Percentiles rank a stretch among this genome's conserved stretches.
Conservation (phyloP, 1,140 invertebrate genomes). For the Argopecten irradians region DNA sequence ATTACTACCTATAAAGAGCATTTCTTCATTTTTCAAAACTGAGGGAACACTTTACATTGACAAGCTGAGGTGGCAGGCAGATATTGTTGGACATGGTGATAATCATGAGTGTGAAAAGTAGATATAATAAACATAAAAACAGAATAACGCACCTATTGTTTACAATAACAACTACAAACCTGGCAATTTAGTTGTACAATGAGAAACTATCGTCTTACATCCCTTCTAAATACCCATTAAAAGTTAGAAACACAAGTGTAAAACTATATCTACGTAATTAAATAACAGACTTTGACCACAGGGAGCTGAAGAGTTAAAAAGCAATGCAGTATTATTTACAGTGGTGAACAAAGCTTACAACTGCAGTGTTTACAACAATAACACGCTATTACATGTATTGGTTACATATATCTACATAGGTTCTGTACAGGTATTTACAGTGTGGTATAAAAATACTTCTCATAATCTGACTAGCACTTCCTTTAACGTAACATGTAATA, state of each 20-base stretch:
- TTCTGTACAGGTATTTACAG: not conserved
- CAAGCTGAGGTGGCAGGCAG: not conserved
- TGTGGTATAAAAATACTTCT: not conserved
- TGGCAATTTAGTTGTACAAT: not conserved
- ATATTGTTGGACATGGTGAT: not conserved
- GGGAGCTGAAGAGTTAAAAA: not conserved
- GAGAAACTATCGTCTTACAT: not conserved
- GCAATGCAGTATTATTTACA: not conserved
- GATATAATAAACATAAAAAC: no score
- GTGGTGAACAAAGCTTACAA: not conserved
- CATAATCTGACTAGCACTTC: constrained; percentile 1
- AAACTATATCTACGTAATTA: not conserved
- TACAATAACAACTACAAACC: not conserved
- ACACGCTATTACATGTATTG: not conserved
- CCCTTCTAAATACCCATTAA: no score
- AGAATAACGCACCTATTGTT: not conserved
- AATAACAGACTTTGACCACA: not conserved
- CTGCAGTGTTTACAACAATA: not conserved
- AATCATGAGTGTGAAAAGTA: not conserved
- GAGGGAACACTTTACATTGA: not conserved
- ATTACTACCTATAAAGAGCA: no score
- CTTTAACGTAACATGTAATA: not conserved
- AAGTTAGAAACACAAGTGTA: not conserved
- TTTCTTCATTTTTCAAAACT: no score
- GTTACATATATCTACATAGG: not conserved